phyloP scores from a whole-genome alignment of 2,113 vertebrate genomes.

The Microtus pennsylvanicus region DNA sequence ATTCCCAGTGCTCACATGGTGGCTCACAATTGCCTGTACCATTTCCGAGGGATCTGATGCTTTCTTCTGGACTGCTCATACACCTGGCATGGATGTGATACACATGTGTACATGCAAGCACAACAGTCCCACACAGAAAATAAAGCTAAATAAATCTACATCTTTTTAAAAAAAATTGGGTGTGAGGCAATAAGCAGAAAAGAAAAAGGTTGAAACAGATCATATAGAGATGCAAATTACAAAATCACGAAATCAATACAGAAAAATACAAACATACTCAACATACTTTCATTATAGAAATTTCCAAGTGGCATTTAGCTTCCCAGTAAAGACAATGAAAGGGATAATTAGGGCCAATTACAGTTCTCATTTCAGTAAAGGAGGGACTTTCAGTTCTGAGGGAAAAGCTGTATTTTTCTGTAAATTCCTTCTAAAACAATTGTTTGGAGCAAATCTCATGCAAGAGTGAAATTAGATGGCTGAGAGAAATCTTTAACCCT shows the following conservation, averaged over 20 bases:
- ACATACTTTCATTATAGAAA: not conserved
- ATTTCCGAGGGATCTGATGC: not conserved
- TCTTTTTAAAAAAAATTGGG: not conserved
- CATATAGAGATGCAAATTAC: not conserved
- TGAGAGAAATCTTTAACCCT: slow-evolving; percentile 43
- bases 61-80: not conserved
- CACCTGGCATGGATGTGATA: too few relatives aligned
- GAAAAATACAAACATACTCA: not conserved
- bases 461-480: not conserved
- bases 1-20: not conserved
- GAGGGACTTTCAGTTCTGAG: not conserved
- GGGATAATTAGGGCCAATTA: not conserved
- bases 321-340: slow-evolving; percentile 29
- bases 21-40: not conserved
- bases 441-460: slow-evolving; percentile 7
- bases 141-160: not conserved
- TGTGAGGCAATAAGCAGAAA: not conserved
- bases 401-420: not conserved
- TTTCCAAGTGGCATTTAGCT: not conserved
- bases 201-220: not conserved
- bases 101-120: not conserved
- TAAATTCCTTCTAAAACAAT: slow-evolving; percentile 46
- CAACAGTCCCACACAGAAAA: not conserved
- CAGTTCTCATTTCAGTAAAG: slow-evolving; percentile 18
- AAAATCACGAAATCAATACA: slow-evolving; percentile 12